Conservation (phyloP, 2,888 invertebrate species). For the Automeris io region DNA sequence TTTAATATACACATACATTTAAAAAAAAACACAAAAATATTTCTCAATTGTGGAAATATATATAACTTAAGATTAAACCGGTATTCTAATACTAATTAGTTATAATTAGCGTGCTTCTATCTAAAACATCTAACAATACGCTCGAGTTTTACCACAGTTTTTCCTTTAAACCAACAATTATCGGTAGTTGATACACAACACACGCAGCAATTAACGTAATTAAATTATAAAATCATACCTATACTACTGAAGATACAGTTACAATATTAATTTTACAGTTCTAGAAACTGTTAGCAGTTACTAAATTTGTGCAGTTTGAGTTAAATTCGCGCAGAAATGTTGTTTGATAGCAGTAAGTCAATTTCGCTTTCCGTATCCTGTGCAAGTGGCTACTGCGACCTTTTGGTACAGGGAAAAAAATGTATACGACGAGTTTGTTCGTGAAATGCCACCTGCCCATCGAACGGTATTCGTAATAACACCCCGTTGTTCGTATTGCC, state of each 20-base stretch:
- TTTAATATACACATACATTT: too few species aligned
- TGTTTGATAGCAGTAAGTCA: neutral
- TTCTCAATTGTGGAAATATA: too few species aligned
- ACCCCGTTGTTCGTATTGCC: conserved; percentile 27
- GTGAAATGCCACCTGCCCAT: conserved; percentile 59
- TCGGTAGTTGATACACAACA: conserved; percentile 35
- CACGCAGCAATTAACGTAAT: conserved; percentile 50
- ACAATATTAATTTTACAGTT: conserved; percentile 12
- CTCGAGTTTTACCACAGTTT: conserved; percentile 3
- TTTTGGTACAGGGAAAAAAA: conserved; percentile 47
- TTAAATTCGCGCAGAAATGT: conserved; percentile 1
- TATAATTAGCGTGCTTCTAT: too few species aligned
- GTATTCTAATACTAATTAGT: too few species aligned
- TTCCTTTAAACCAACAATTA: conserved; percentile 31
- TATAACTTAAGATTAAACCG: too few species aligned
- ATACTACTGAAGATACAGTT: conserved; percentile 27
- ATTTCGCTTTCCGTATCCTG: conserved; percentile 17
- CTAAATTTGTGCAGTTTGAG: neutral
- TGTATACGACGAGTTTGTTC: conserved; percentile 35
- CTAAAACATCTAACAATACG: conserved; percentile 5
- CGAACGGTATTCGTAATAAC: conserved; percentile 28
- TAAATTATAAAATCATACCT: conserved; percentile 46
- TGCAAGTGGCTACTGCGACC: conserved; percentile 39
- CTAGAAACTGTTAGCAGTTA: neutral
- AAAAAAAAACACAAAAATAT: too few species aligned